Evolutionary conservation across 2,113 vertebrate species (phyloP), one percentile per base, ranked within the genome.

Genomic region (Melanostigma gelatinosum): DNA sequence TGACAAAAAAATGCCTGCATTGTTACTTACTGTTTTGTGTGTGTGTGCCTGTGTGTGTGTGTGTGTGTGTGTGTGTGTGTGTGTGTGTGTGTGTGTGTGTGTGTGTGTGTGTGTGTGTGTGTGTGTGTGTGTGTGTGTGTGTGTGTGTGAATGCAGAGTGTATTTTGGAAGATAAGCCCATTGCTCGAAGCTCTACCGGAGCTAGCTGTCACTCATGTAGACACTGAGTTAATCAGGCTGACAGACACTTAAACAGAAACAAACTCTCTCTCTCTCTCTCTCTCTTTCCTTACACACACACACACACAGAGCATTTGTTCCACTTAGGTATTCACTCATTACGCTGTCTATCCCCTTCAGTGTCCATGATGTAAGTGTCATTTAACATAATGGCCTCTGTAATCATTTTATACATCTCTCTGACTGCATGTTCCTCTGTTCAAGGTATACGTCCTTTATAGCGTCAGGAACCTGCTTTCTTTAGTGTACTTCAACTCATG

Each of bases 141-240:
- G 46, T 60, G 77, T 74, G 72, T 50, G 12, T 58, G 12, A 15
- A 15, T 58, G 27, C 54, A n/a, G 27, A 50, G 72, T 52, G 32
- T 75, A 18, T 65, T 58, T 10, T 55, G 66, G 60, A 80, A 84
- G 62, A 78, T 69, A 52, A 85, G 83, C 86, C 68, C 80, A 88
- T 91, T 71, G 89, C 93, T 93, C 12, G 68, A 44, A 92, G 93
- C 93, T 83, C 86, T 79, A 85, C 88, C 84, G 83, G 84, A 91
- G 84, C 75, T 88, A 70, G 72, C 88, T 89, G 89, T 93, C 93
- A 93, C 66, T 89, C 89, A 87, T 32, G 64, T 44, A 88, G 83
- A 84, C 81, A 77, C 69, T 15, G 72, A 85, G 60, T 86, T 93
- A 91, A 92, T 89, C 81, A 90, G 70, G 62, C 80, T 75, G 29